Evolutionary conservation across 1,140 invertebrate species (phyloP).

Genomic region (Oncopodura yosiiana): DNA sequence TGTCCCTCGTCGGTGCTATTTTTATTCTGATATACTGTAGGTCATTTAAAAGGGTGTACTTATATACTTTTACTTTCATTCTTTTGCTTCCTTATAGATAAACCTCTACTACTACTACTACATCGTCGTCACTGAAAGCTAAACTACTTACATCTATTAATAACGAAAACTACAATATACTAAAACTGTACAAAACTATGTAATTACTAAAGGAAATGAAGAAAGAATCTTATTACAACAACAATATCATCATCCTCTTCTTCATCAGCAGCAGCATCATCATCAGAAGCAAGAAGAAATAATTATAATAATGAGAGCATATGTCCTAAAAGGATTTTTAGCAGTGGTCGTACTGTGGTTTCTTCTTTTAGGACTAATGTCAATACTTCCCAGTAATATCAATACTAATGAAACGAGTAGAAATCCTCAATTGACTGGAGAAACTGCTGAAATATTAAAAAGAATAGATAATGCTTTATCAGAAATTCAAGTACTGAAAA

Average conservation of each 20-base stretch:
- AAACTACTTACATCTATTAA: no score
- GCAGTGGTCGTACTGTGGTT: conserved; percentile 25
- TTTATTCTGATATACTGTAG: no score
- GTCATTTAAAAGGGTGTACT: no score
- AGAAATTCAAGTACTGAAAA: conserved; percentile 30
- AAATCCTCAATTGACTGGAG: conserved; percentile 3
- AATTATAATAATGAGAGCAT: conserved; percentile 19
- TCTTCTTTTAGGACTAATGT: conserved; percentile 21
- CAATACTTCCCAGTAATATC: conserved; percentile 16
- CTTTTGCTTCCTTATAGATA: no score
- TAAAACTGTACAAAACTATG: no score
- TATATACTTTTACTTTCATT: no score
- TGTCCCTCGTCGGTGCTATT: no score
- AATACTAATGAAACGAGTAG: background rate
- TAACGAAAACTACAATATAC: no score
- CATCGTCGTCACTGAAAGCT: no score
- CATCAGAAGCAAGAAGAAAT: conserved; percentile 3
- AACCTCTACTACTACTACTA: no score
- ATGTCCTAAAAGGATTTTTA: conserved; percentile 23
- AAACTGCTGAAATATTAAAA: conserved; percentile 23
- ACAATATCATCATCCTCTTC: background rate
- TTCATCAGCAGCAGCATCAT: background rate
- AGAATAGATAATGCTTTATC: conserved; percentile 24
- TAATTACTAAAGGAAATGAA: background rate
- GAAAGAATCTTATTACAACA: background rate